Evolutionary conservation across 2,113 vertebrate species (phyloP).

Genomic region (Ptychochromis oligacanthus): DNA sequence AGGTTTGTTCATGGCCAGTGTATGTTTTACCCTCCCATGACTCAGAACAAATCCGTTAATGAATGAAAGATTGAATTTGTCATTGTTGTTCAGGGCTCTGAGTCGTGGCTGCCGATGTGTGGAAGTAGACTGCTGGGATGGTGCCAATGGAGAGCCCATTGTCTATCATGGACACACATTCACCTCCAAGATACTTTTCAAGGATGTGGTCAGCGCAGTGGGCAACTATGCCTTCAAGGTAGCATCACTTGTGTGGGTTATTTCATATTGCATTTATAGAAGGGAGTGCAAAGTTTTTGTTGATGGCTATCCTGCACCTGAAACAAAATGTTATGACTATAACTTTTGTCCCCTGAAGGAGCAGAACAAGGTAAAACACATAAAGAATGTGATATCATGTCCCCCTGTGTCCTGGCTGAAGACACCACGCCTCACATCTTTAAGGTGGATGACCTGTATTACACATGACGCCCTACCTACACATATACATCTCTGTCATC

Average conservation of each 20-base stretch:
- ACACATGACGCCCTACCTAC: too few relatives aligned
- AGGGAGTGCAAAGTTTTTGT: not conserved
- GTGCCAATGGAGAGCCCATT: conserved; percentile 89
- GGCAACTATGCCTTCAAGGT: conserved; percentile 94
- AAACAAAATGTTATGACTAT: not conserved
- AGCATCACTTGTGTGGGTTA: not conserved
- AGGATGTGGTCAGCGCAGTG: conserved; percentile 87
- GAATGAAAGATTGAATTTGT: not conserved
- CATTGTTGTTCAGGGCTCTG: conserved; percentile 76
- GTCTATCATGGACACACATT: conserved; percentile 95
- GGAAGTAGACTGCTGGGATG: conserved; percentile 96
- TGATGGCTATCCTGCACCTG: not conserved
- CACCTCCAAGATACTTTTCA: conserved; percentile 94
- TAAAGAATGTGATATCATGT: too few relatives aligned
- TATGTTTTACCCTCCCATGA: not conserved
- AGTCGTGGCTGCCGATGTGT: conserved; percentile 92
- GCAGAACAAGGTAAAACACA: too few relatives aligned
- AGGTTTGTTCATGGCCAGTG: not conserved
- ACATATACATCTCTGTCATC: too few relatives aligned
- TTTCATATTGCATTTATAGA: not conserved
- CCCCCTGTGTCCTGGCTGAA: too few relatives aligned
- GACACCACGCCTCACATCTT: too few relatives aligned
- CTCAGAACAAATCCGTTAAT: not conserved
- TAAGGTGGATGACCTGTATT: too few relatives aligned
- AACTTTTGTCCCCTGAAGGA: too few relatives aligned